These are phyloP conservation scores for Subanguina moxae DNA, from an alignment of 1,140 invertebrate species.

Conservation along the genomic window DNA sequence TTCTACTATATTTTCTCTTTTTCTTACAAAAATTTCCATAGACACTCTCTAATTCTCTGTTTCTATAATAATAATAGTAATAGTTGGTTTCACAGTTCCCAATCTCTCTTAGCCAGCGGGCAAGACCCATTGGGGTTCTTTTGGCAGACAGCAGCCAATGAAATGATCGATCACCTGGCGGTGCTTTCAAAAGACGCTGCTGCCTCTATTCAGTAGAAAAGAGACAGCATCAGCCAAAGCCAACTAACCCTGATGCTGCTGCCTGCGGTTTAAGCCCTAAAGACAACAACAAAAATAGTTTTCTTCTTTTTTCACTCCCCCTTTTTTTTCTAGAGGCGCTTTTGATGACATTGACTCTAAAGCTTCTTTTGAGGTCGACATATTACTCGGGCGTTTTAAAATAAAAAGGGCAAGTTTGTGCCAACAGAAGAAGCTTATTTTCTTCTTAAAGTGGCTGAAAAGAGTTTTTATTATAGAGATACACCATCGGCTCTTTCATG, in stretches of 20 bases:
- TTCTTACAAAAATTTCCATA: not conserved
- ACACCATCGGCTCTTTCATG: too few relatives aligned
- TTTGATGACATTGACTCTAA: not conserved
- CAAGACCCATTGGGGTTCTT: not conserved
- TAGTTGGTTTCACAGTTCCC: not conserved
- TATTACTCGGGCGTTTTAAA: too few relatives aligned
- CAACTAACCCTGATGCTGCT: constrained; percentile 9
- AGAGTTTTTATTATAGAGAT: too few relatives aligned
- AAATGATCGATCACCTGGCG: constrained; percentile 18
- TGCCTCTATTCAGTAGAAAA: not conserved
- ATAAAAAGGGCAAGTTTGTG: too few relatives aligned
- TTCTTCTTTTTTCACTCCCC: not conserved
- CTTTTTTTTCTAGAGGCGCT: not conserved
- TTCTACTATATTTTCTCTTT: not conserved
- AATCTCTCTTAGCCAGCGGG: not conserved
- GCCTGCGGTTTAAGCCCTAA: not conserved
- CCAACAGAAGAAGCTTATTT: too few relatives aligned
- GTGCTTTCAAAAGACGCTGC: constrained; percentile 2
- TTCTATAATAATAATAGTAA: not conserved
- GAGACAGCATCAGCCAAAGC: not conserved
- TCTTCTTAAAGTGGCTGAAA: too few relatives aligned
- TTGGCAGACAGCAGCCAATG: not conserved
- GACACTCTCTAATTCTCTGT: not conserved
- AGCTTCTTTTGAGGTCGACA: not conserved
- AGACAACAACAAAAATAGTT: not conserved